phyloP scores from a whole-genome alignment of 2,888 invertebrate species.

The Iselma pallidipennis region DNA sequence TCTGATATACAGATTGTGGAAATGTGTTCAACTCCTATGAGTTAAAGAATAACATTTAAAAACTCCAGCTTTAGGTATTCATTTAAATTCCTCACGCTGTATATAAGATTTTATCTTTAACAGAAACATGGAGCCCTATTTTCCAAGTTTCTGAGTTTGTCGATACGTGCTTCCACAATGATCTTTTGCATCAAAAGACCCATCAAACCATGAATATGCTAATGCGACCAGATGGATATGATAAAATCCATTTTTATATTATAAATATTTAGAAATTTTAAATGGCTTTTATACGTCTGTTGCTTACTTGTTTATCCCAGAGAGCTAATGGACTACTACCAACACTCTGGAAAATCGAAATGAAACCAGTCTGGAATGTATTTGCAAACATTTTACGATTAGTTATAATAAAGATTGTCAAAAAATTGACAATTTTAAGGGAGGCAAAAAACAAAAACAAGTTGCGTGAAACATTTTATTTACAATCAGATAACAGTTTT shows the following conservation, averaged over 20 bases:
- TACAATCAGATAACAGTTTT: conserved; percentile 37
- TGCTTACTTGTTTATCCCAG: conserved; percentile 65
- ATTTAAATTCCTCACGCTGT: not conserved
- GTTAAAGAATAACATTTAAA: too few species aligned
- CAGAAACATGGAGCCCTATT: not conserved
- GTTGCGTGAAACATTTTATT: conserved; percentile 16
- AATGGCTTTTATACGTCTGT: not conserved
- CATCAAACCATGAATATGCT: not conserved
- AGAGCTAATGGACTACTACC: conserved; percentile 68
- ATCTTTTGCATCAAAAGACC: not conserved
- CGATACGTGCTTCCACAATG: not conserved
- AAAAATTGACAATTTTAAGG: conserved; percentile 1
- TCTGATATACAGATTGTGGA: not conserved
- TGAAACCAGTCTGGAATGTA: conserved; percentile 69
- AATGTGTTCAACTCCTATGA: not conserved
- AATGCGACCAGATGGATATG: not conserved
- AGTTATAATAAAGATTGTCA: not conserved
- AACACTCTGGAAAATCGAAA: conserved; percentile 69
- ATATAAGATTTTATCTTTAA: not conserved
- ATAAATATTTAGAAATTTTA: not conserved
- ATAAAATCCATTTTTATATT: not conserved
- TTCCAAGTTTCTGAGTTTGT: not conserved
- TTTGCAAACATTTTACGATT: conserved; percentile 65
- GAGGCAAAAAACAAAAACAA: too few species aligned
- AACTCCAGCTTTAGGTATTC: not conserved